Evolutionary conservation across 2,113 vertebrate genomes (phyloP), one percentile per base, ranked within the genome.

Genomic region (Grammomys surdaster): DNA sequence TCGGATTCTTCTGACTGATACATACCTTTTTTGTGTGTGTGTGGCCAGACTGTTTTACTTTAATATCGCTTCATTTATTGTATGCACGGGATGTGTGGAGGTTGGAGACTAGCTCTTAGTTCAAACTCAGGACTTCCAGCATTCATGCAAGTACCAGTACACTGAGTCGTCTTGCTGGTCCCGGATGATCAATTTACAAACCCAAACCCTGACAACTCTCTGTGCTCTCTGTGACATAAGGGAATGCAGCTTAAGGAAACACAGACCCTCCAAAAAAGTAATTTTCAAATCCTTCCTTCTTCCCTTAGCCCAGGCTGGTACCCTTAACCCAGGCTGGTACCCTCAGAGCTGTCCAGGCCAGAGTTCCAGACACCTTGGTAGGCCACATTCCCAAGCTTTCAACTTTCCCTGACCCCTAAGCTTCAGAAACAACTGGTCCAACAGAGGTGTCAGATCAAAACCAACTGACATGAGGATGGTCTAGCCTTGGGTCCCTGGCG

Each of bases 391-490:
- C 13, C 7, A 19, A 48, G 46, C 75, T 51, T 48, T 48, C 43
- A 48, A 76, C 40, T 28, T 24, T 20, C 6, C 73, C 46, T 24
- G 17, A 48, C 36, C 70, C 19, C 19, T 40, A 63, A 94, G 78
- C 70, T 69, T 56, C 78, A 81, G 77, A 81, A 81, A 56, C 78
- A 36, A 20, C 51, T 31, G 20, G 78, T 31, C 43, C 28, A 17
- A 36, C 75, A 93, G 77, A 67, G 77, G 54, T 17, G 1, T 1
- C 56, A 89, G 89, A 94, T 87, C 86, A 94, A 87, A 91, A 75
- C 63, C 95, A 63, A 60, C 78, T 91, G 93, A 81, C 65, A 58
- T 54, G 48, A 78, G 69, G 80, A 85, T 70, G 17, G 19, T 72
- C 94, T 95, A 1, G 10, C 54, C 82, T 73, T 70, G 51, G 10